phyloP scores from a whole-genome alignment of 2,888 invertebrate species.

The Nipponacmea schrenckii region DNA sequence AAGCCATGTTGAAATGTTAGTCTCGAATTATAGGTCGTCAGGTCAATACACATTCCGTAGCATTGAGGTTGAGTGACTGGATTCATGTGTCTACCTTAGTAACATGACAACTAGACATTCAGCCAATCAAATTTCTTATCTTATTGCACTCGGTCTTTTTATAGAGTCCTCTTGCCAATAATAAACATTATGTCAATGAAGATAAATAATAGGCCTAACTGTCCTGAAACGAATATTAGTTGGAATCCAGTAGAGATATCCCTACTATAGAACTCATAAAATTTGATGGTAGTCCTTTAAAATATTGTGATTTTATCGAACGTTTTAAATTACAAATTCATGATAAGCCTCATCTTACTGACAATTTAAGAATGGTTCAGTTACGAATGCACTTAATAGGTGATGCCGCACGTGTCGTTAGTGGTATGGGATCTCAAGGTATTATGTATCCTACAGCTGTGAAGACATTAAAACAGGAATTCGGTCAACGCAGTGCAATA shows the following conservation, averaged over 20 bases:
- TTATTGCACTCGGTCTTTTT: no score
- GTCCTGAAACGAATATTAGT: no score
- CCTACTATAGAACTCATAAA: not conserved
- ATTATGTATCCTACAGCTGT: slow-evolving; percentile 16
- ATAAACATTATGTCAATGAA: no score
- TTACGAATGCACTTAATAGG: slow-evolving; percentile 17
- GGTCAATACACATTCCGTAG: no score
- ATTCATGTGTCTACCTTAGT: no score
- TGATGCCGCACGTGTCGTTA: slow-evolving; percentile 13
- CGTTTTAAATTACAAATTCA: slow-evolving; percentile 23
- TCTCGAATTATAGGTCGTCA: no score
- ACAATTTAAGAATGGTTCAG: slow-evolving; percentile 21
- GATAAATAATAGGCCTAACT: no score
- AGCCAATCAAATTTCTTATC: no score
- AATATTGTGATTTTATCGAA: slow-evolving; percentile 17
- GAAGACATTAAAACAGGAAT: slow-evolving; percentile 20
- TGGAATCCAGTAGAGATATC: slow-evolving; percentile 2
- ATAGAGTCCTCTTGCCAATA: no score
- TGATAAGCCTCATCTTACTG: slow-evolving; percentile 13
- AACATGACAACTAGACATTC: no score
- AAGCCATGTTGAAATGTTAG: no score
- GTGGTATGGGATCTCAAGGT: slow-evolving; percentile 15
- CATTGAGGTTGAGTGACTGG: no score
- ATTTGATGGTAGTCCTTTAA: slow-evolving; percentile 15
- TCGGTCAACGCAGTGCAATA: slow-evolving; percentile 16